A percentile compares a stretch with the other conserved stretches of the same genome.
These are phyloP conservation scores for Chaenodraco wilsoni DNA, from an alignment of 2,797 vertebrate species.

Conservation along the genomic window DNA sequence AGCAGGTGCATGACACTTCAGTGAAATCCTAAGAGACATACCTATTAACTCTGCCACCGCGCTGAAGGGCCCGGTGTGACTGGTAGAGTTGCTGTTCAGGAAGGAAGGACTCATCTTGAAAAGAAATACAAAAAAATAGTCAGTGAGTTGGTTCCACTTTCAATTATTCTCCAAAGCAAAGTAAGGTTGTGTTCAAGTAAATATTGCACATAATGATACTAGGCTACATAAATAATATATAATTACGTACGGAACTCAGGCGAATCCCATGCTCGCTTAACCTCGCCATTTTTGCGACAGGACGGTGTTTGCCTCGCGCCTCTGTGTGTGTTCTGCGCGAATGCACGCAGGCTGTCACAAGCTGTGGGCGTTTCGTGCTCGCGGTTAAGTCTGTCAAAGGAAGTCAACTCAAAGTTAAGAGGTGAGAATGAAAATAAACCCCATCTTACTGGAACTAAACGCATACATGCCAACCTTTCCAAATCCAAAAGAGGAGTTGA, in stretches of 20 bases:
- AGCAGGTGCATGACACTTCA: constrained; percentile 17
- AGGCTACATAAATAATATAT: background rate
- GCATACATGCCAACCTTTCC: no score
- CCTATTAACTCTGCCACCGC: constrained; percentile 87
- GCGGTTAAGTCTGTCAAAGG: background rate
- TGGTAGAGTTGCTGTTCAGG: constrained; percentile 87
- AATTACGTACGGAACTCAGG: constrained; percentile 82
- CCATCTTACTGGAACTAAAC: background rate
- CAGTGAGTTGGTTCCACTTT: constrained; percentile 11
- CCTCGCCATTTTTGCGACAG: constrained; percentile 76
- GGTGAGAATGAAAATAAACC: background rate
- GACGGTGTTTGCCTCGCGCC: background rate
- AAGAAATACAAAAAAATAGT: background rate
- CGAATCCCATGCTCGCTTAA: constrained; percentile 86
- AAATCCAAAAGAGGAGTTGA: no score
- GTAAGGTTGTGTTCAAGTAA: rapidly evolving
- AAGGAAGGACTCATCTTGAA: constrained; percentile 86
- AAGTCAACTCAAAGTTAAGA: constrained; percentile 11
- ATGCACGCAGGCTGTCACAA: background rate
- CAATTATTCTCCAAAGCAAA: background rate
- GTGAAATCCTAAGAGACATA: constrained; percentile 21
- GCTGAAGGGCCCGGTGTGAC: constrained; percentile 88
- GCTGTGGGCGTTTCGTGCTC: constrained; percentile 43
- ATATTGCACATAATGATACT: background rate
- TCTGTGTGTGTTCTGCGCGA: background rate